phyloP scores from a whole-genome alignment of 2,797 vertebrate genomes.

The Pterois miles region DNA sequence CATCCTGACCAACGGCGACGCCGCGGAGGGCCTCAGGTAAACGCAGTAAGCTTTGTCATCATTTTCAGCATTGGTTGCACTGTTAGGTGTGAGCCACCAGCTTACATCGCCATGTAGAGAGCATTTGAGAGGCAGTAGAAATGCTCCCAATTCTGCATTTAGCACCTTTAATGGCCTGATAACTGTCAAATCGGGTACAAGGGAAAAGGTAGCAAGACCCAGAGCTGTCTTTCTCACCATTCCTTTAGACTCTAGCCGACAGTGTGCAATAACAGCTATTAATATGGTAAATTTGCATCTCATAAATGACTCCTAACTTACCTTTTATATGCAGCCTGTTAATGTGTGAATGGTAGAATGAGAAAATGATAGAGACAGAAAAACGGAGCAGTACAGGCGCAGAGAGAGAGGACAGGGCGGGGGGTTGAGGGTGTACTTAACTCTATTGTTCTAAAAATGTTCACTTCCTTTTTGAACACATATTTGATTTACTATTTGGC shows the following conservation, averaged over 20 bases:
- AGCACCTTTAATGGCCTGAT: too few relatives aligned
- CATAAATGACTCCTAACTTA: background rate
- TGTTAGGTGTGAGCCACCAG: too few relatives aligned
- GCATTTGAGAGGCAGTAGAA: too few relatives aligned
- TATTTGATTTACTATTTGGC: conserved; percentile 85
- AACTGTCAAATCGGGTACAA: fast-evolving
- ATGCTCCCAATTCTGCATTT: too few relatives aligned
- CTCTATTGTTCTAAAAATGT: conserved; percentile 80
- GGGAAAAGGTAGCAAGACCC: background rate
- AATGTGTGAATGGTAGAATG: conserved; percentile 12
- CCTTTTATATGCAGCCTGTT: background rate
- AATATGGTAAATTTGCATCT: conserved; percentile 11
- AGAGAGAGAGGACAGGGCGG: conserved; percentile 34
- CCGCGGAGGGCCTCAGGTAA: too few relatives aligned
- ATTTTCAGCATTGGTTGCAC: too few relatives aligned
- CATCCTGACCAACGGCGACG: background rate
- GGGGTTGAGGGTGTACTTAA: conserved; percentile 75
- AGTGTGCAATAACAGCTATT: conserved; percentile 19
- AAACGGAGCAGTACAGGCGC: conserved; percentile 6
- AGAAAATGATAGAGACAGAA: conserved; percentile 6
- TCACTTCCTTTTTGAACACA: conserved; percentile 79
- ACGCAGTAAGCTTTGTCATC: too few relatives aligned
- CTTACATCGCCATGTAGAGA: too few relatives aligned
- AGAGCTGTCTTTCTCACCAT: background rate
- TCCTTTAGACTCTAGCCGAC: background rate